phyloP scores from a whole-genome alignment of 2,113 vertebrate genomes.

The Boulengeromyrus knoepffleri region DNA sequence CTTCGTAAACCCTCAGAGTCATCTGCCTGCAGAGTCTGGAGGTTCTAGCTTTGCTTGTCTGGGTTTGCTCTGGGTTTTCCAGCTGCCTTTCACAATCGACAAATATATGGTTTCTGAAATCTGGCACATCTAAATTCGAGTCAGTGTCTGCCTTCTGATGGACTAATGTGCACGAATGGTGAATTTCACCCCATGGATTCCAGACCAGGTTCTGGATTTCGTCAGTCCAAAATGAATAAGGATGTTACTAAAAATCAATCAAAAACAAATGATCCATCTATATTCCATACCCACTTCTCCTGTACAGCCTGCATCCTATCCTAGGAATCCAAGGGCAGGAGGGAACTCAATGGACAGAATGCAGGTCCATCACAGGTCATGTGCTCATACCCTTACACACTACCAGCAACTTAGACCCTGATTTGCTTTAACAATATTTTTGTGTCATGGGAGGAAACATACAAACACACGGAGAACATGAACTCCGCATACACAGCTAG shows the following conservation, averaged over 20 bases:
- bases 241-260: neutral
- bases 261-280: neutral
- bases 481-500: neutral
- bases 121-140: neutral
- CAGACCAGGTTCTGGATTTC: neutral
- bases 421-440: neutral
- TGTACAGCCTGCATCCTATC: neutral
- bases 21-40: neutral
- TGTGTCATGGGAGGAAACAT: neutral
- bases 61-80: constrained; percentile 3
- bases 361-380: neutral
- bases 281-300: neutral
- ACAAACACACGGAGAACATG: neutral
- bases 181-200: neutral
- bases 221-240: neutral
- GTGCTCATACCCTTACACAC: neutral
- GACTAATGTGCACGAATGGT: neutral
- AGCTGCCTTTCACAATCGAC: neutral
- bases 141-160: neutral
- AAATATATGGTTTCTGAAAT: neutral
- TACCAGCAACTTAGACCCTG: neutral
- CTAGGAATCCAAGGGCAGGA: neutral
- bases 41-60: neutral
- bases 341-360: neutral
- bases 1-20: neutral